Percentiles rank a stretch among this genome's conserved stretches.
phyloP scores from a whole-genome alignment of 2,797 vertebrate genomes.

The Syncerus caffer region DNA sequence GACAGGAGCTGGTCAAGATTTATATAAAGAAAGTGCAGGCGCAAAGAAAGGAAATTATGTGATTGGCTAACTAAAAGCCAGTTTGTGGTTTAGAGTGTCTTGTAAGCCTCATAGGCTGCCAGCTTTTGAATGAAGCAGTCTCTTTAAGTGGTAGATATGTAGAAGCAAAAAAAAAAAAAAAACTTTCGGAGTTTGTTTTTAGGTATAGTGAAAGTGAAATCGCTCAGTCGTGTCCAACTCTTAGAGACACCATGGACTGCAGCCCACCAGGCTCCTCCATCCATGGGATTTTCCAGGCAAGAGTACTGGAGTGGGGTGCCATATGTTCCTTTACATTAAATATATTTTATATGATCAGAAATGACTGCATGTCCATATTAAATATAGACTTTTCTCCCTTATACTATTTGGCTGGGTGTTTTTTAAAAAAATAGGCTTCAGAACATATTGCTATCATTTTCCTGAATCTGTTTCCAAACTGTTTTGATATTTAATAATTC shows the following conservation, averaged over 20 bases:
- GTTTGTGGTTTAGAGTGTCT: background rate
- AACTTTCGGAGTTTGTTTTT: background rate
- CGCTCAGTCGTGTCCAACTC: fast-evolving
- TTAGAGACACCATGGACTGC: too few relatives aligned
- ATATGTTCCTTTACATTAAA: background rate
- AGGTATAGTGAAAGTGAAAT: background rate
- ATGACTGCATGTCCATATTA: background rate
- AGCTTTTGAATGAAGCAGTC: constrained; percentile 1
- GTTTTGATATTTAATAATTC: constrained; percentile 48
- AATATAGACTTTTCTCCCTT: background rate
- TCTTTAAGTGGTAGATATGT: background rate
- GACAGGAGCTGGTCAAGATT: background rate
- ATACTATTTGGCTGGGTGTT: background rate
- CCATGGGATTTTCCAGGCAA: too few relatives aligned
- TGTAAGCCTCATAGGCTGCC: background rate
- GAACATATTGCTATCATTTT: background rate
- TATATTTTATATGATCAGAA: background rate
- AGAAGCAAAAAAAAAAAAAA: background rate
- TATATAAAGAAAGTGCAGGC: background rate
- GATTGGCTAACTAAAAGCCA: background rate
- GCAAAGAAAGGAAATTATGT: background rate
- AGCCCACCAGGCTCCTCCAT: too few relatives aligned
- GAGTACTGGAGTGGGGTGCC: too few relatives aligned
- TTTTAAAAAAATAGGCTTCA: background rate
- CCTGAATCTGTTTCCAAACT: constrained; percentile 16